Evolutionary conservation across 2,888 invertebrate genomes (phyloP), one percentile per base, ranked within the genome.

Genomic region (Carabus problematicus): DNA sequence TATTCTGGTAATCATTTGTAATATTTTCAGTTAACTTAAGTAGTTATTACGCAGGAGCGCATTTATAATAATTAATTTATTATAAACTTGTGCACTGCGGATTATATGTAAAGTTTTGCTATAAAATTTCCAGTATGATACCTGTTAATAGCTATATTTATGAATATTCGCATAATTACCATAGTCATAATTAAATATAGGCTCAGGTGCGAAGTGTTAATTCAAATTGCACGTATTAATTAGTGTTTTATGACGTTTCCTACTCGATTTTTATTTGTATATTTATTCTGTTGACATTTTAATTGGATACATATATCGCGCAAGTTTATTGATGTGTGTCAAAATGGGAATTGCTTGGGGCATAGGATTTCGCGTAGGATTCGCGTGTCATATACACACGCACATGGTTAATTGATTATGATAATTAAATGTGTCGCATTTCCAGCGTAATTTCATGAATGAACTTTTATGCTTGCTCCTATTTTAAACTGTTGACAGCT

Each of bases 201-300:
- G 42, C 45, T 39, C 58, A 64, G 64, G 64, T 64, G 64, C 45
- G 64, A 64, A 64, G 45, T 64, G 64, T 56, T 64, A 64, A 64
- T 64, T 56, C 14, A 2, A 29, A 64, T 9, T 54, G 64, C 64
- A 56, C 43, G 47, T 56, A 58, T 64, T 64, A 64, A 64, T 64
- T 64, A 64, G 45, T n/a, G 54, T 45, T 64, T 64, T 58, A 64
- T 64, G 64, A 64, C 55, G 56, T 56, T 42, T 55, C n/a, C n/a
- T n/a, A n/a, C n/a, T n/a, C n/a, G n/a, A 56, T 43, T 64, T 45
- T 47, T 47, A 11, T 47, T 43, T 64, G 39, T 56, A 56, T 42
- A 64, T 64, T 64, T 64, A 47, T 58, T 56, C 47, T 58, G 64
- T 64, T 64, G 64, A 64, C 58, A 64, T 64, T 64, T 64, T 64